Percentiles rank a stretch among this genome's conserved stretches.
Conservation (phyloP, 2,888 invertebrate genomes). For the Cybosia mesomella region DNA sequence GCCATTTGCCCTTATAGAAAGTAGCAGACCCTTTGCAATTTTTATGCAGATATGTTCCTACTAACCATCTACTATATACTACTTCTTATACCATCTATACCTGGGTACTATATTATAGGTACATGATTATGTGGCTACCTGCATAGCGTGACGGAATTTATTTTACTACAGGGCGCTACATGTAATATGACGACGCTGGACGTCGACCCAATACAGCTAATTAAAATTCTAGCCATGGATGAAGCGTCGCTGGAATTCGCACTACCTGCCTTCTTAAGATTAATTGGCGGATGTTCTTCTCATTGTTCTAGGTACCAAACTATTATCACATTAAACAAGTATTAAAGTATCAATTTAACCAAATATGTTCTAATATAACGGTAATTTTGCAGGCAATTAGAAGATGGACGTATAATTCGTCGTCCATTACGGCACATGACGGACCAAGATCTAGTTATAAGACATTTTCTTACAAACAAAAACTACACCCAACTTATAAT, state of each 20-base stretch:
- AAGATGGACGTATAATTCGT: slow-evolving; percentile 10
- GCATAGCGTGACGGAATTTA: neutral
- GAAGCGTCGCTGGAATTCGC: slow-evolving; percentile 69
- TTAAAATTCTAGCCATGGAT: slow-evolving; percentile 69
- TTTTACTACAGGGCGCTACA: slow-evolving; percentile 58
- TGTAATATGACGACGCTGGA: slow-evolving; percentile 65
- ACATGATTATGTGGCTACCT: neutral
- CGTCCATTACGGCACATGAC: slow-evolving; percentile 60
- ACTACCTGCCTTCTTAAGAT: slow-evolving; percentile 67
- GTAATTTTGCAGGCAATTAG: slow-evolving; percentile 31
- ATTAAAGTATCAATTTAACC: slow-evolving; percentile 17
- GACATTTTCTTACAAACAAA: slow-evolving; percentile 68
- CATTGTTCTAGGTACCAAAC: slow-evolving; percentile 61
- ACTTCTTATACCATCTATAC: too few species aligned
- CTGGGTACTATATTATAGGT: too few species aligned
- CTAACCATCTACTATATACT: too few species aligned
- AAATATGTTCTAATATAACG: slow-evolving; percentile 37
- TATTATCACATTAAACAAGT: slow-evolving; percentile 18
- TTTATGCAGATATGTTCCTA: too few species aligned
- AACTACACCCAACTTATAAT: slow-evolving; percentile 65
- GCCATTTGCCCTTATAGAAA: too few species aligned
- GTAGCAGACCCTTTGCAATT: too few species aligned
- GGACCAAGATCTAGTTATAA: slow-evolving; percentile 69
- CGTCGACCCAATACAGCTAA: slow-evolving; percentile 65
- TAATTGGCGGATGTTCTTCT: slow-evolving; percentile 60